Evolutionary conservation across 1,140 invertebrate species (phyloP), one percentile per base, ranked within the genome.

Genomic region (Aporrectodea caliginosa): DNA sequence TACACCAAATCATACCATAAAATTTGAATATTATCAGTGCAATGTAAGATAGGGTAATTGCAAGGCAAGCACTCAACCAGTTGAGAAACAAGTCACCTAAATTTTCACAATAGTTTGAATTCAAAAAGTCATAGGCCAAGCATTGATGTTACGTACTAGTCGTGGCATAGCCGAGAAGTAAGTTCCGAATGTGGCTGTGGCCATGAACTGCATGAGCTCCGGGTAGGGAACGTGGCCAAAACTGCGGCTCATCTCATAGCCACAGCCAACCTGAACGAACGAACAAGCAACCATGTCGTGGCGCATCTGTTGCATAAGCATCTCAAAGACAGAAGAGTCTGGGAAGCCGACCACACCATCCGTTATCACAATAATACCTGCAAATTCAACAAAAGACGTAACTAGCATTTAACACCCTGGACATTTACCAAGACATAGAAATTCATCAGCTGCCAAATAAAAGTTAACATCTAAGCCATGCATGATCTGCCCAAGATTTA

Each of bases 321-420:
- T 91, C 83, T 95, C 93, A 82, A 94, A 90, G 68, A 92, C 90
- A 82, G 91, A 91, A 32, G 92, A 90, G 86, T 94, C 93, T 6
- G 93, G 92, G 27, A 93, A 90, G 78, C 92, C 92, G n/a, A 94
- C 91, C 75, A 94, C 91, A 1, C 93, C 94, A 89, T 95, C 94
- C 22, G 93, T 93, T 77, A 95, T 91, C 69, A 95, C 90, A 74
- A 95, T 90, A 85, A 95, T 91, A 88, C 93, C 93, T 94, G 85
- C 73, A 90, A 90, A 82, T 35, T 32, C 22, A 68, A 75, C 34
- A 16, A 27, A 29, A 6, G n/a, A 70, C 16, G 35, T 70, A 43
- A 74, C 22, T 73, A 74, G n/a, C 16, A 31, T 29, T 82, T 30
- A n/a, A n/a, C n/a, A n/a, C n/a, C n/a, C n/a, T n/a, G n/a, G n/a